Percentiles rank a stretch among this genome's conserved stretches.
These are phyloP conservation scores for Lobophora halterata DNA, from an alignment of 2,888 invertebrate genomes.

Conservation along the genomic window DNA sequence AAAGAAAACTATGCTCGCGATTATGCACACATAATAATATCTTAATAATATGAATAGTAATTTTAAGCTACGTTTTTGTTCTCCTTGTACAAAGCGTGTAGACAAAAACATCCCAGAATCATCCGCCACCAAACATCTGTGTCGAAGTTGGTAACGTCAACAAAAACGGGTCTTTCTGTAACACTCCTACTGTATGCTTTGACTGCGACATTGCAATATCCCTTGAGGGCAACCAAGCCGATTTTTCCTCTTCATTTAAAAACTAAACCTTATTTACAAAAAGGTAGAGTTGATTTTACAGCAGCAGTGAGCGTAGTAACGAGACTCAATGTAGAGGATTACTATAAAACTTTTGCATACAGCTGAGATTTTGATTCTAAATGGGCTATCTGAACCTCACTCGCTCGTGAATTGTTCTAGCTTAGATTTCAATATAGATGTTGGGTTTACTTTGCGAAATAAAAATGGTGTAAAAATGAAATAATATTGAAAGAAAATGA, in stretches of 20 bases:
- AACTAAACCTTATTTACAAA: conserved; percentile 2
- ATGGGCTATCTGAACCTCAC: conserved; percentile 23
- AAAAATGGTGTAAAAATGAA: not conserved
- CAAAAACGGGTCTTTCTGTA: conserved; percentile 22
- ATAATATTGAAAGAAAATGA: conserved; percentile 1
- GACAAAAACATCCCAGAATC: conserved; percentile 1
- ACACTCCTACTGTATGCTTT: conserved; percentile 14
- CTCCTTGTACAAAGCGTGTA: no score
- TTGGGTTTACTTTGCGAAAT: conserved; percentile 8
- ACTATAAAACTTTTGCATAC: conserved; percentile 22
- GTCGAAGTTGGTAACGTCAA: conserved; percentile 20
- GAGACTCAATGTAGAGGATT: conserved; percentile 14
- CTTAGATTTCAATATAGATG: conserved; percentile 26
- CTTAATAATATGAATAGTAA: no score
- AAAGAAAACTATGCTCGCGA: no score
- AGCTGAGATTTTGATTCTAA: conserved; percentile 24
- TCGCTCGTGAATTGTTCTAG: conserved; percentile 18
- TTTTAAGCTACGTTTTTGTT: no score
- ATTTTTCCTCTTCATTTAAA: conserved; percentile 1
- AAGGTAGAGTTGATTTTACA: conserved; percentile 9
- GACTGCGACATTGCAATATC: conserved; percentile 19
- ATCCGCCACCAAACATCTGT: conserved; percentile 5
- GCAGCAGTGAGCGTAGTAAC: conserved; percentile 1
- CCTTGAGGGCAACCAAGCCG: conserved; percentile 1
- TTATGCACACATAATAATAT: no score